Conservation (phyloP, 1,140 invertebrate genomes). For the Heliconius eleuchia region DNA sequence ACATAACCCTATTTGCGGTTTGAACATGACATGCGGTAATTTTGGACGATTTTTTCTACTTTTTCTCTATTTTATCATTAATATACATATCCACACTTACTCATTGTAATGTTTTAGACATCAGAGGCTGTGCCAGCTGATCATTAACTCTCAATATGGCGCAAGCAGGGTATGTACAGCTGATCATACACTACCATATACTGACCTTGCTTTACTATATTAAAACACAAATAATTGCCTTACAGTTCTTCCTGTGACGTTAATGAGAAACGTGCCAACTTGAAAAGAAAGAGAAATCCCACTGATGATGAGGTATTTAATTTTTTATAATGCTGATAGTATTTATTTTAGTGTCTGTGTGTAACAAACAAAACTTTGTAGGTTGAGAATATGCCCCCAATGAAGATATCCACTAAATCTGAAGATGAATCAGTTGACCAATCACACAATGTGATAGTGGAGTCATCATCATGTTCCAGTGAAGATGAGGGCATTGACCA, state of each 20-base stretch:
- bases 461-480: conserved; percentile 73
- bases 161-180: conserved; percentile 71
- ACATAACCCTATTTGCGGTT: conserved; percentile 80
- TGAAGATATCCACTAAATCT: conserved; percentile 55
- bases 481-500: conserved; percentile 70
- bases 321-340: conserved; percentile 27
- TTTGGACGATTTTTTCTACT: conserved; percentile 56
- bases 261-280: conserved; percentile 59
- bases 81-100: conserved; percentile 39
- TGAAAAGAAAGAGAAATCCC: conserved; percentile 74
- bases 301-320: conserved; percentile 73
- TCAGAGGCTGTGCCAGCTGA: conserved; percentile 50
- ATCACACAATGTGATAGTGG: conserved; percentile 69
- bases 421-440: conserved; percentile 60
- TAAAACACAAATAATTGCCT: conserved; percentile 48
- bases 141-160: conserved; percentile 61
- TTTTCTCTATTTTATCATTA: conserved; percentile 36
- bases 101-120: conserved; percentile 57
- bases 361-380: conserved; percentile 47
- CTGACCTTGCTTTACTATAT: conserved; percentile 59
- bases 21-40: conserved; percentile 78
- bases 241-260: conserved; percentile 66
- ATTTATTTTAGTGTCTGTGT: conserved; percentile 21
- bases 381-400: conserved; percentile 71
- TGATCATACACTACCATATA: conserved; percentile 41